Conservation (phyloP, 2,888 invertebrate genomes). For the Sicus ferrugineus region DNA sequence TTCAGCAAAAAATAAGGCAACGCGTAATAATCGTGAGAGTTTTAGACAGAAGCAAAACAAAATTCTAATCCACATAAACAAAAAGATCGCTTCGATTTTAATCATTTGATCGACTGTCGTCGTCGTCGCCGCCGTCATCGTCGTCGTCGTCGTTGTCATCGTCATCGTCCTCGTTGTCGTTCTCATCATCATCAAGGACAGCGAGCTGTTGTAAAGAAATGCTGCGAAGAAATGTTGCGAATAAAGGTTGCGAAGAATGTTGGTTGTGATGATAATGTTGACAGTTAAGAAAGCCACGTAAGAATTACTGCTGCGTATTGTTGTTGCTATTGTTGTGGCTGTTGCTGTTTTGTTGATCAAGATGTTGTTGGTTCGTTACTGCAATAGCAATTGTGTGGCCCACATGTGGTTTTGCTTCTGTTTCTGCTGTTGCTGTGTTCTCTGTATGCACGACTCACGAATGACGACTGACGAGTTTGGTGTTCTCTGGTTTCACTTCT, state of each 20-base stretch:
- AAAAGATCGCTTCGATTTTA: neutral
- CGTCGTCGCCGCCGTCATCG: neutral
- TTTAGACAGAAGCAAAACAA: conserved; percentile 23
- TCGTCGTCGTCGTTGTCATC: neutral
- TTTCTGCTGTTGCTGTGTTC: conserved; percentile 31
- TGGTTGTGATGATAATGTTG: too few species aligned
- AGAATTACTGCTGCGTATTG: neutral
- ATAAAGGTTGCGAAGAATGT: too few species aligned
- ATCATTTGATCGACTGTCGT: conserved; percentile 12
- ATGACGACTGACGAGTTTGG: neutral
- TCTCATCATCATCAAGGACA: too few species aligned
- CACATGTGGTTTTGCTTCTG: neutral
- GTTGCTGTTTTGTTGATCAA: conserved; percentile 33
- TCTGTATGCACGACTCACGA: conserved; percentile 17
- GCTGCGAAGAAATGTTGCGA: too few species aligned
- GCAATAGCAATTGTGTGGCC: conserved; percentile 14
- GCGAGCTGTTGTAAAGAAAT: too few species aligned
- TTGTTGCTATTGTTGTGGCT: conserved; percentile 36
- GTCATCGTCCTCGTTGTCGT: too few species aligned
- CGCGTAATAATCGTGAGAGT: neutral
- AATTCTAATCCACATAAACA: neutral
- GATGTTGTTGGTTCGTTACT: conserved; percentile 24
- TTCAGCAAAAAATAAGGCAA: conserved; percentile 21
- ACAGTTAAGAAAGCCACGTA: neutral
- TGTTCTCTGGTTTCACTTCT: neutral